Evolutionary conservation across 2,113 vertebrate genomes (phyloP), one percentile per base, ranked within the genome.

Genomic region (Silurus meridionalis): DNA sequence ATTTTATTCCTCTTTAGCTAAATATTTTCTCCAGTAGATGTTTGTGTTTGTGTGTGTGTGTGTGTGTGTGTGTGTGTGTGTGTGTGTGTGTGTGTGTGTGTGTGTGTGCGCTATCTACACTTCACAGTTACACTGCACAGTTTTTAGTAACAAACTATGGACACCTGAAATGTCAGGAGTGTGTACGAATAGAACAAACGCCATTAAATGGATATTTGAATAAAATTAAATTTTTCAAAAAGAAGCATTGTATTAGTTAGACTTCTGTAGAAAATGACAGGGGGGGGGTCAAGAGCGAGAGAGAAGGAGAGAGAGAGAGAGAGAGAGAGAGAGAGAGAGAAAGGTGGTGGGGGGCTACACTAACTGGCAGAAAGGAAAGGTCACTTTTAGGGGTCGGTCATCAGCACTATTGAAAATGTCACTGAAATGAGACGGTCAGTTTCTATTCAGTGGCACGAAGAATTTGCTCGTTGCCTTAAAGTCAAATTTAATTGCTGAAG

Each of bases 401-500:
- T 89, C 87, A 91, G 87, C 86, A 83, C 86, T 77, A 89, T 52
- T 89, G 88, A 81, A 90, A 90, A 90, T 90, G 83, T 88, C 91
- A 90, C 58, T 82, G 67, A 82, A 67, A 86, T 55, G 25, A 88
- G 89, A 90, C 15, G 58, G 83, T 87, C 83, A 86, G 81, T 85
- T 87, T 84, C 80, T 80, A 87, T 89, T 87, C 81, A 67, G 72
- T 84, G 69, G 53, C 63, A 82, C 60, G 80, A 50, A 67, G 74
- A 13, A 52, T 71, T 61, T 61, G 72, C 37, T 55, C 48, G 55
- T 87, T 53, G 80, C 85, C 85, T 89, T 89, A 74, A 89, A 90
- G 90, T 89, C 85, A 88, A n/a, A 85, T 90, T 88, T 92, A 92
- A 91, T 92, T 92, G 90, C 78, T 84, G 83, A 78, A 88, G 85